phyloP scores from a whole-genome alignment of 1,140 invertebrate genomes.

The Telenomus remus region DNA sequence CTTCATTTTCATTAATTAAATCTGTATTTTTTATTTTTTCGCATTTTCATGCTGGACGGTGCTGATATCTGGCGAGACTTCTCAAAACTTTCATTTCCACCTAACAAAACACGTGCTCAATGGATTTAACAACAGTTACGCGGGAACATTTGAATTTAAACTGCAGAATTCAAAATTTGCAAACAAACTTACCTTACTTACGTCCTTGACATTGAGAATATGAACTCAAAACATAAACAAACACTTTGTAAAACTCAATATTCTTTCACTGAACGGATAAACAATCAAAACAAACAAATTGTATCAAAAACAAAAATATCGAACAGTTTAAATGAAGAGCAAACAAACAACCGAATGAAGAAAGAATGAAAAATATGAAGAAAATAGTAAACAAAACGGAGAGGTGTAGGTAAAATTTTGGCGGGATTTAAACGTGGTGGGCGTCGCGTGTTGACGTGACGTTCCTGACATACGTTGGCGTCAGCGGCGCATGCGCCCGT shows the following conservation, averaged over 20 bases:
- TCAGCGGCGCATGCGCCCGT: constrained; percentile 50
- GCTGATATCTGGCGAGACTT: constrained; percentile 52
- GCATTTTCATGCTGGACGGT: constrained; percentile 14
- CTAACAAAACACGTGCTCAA: constrained; percentile 28
- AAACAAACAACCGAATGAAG: not conserved
- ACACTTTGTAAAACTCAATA: too few relatives aligned
- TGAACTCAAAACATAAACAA: too few relatives aligned
- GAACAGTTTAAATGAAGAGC: too few relatives aligned
- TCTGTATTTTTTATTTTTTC: constrained; percentile 1
- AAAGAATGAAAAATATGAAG: not conserved
- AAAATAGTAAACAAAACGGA: not conserved
- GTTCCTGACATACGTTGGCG: constrained; percentile 38
- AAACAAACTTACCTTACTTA: too few relatives aligned
- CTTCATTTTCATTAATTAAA: not conserved
- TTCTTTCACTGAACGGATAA: too few relatives aligned
- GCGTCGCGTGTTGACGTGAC: constrained; percentile 15
- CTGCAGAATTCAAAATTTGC: too few relatives aligned
- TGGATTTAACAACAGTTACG: constrained; percentile 10
- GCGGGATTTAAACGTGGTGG: not conserved
- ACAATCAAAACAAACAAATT: too few relatives aligned
- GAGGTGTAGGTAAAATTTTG: not conserved
- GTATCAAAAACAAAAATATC: too few relatives aligned
- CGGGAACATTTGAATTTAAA: not conserved
- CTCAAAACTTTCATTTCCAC: constrained; percentile 26
- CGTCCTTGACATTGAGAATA: too few relatives aligned